Conservation (phyloP, 2,888 invertebrate genomes). For the Lithophane leautieri region DNA sequence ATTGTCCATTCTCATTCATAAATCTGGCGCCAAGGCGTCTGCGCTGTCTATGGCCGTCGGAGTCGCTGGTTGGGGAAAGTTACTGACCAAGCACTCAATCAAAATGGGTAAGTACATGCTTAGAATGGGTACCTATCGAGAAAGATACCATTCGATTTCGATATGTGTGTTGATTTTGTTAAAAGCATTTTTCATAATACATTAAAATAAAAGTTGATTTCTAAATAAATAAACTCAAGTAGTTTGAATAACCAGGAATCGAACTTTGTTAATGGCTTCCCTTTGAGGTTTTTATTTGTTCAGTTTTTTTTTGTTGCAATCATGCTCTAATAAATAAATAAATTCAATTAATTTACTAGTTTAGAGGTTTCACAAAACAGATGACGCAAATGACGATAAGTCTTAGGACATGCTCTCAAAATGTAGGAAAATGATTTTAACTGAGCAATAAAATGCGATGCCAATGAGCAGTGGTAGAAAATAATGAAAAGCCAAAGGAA, state of each 20-base stretch:
- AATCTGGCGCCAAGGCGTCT: conserved; percentile 81
- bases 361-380: not conserved
- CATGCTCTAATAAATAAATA: not conserved
- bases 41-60: conserved; percentile 58
- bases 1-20: conserved; percentile 77
- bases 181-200: not conserved
- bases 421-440: not conserved
- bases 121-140: conserved; percentile 12
- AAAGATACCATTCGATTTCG: conserved; percentile 10
- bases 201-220: not conserved
- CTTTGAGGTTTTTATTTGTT: not conserved
- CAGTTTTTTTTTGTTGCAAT: not conserved
- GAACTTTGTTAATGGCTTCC: not conserved
- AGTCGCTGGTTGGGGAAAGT: conserved; percentile 71
- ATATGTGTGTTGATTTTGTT: not conserved
- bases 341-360: not conserved
- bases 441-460: not conserved
- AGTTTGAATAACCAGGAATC: not conserved
- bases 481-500: too few species aligned
- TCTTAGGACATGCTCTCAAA: not conserved
- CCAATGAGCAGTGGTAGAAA: not conserved
- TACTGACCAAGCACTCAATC: conserved; percentile 62
- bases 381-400: not conserved
- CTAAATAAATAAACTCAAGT: not conserved
- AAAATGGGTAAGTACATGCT: conserved; percentile 49